Conservation (phyloP, 1,140 invertebrate genomes). For the Megalopta genalis region DNA sequence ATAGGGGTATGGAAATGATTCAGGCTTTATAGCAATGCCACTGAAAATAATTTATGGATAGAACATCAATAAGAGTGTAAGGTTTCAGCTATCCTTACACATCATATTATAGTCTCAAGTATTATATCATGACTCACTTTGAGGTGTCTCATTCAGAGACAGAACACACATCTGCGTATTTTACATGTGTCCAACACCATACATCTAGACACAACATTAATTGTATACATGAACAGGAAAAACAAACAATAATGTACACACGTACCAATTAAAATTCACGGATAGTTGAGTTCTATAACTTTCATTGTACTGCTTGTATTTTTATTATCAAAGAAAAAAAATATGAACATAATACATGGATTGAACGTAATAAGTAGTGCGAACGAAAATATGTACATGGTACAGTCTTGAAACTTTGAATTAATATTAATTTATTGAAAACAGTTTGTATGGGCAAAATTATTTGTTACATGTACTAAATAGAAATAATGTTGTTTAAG, state of each 20-base stretch:
- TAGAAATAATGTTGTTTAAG: conserved; percentile 48
- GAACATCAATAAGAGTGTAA: conserved; percentile 75
- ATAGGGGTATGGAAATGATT: conserved; percentile 76
- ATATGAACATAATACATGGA: conserved; percentile 37
- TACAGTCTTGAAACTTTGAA: conserved; percentile 67
- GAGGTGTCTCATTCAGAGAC: conserved; percentile 72
- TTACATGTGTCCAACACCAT: conserved; percentile 64
- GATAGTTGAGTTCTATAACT: conserved; percentile 77
- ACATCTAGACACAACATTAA: conserved; percentile 71
- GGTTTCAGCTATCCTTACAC: conserved; percentile 72
- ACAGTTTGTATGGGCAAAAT: conserved; percentile 47
- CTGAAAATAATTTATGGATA: conserved; percentile 72
- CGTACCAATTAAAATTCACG: conserved; percentile 75
- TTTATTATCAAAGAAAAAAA: conserved; percentile 64
- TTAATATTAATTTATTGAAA: conserved; percentile 65
- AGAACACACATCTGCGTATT: conserved; percentile 65
- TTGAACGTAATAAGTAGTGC: conserved; percentile 56
- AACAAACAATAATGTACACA: conserved; percentile 73
- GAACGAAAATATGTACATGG: conserved; percentile 47
- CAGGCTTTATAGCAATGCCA: conserved; percentile 77
- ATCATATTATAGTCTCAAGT: conserved; percentile 77
- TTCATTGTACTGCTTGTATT: conserved; percentile 74
- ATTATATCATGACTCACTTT: conserved; percentile 78
- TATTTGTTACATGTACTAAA: conserved; percentile 29
- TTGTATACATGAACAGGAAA: conserved; percentile 69